Percentiles rank a stretch among this genome's conserved stretches.
Evolutionary conservation across 2,113 vertebrate species (phyloP).

Genomic region (Verasper variegatus): DNA sequence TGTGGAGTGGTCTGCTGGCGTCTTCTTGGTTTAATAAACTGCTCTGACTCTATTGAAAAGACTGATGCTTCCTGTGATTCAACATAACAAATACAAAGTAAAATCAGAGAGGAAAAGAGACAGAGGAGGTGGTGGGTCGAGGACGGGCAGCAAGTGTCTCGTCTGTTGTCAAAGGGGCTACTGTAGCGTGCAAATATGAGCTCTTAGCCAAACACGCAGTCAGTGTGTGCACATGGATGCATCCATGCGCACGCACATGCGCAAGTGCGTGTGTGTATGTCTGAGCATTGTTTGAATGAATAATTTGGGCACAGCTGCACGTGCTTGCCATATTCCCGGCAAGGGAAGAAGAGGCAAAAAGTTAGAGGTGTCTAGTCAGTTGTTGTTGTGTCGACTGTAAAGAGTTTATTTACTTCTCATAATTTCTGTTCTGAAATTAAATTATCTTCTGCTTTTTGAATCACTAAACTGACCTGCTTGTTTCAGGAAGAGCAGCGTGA

Average conservation of each 20-base stretch:
- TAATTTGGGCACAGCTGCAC: constrained; percentile 73
- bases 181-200: constrained; percentile 73
- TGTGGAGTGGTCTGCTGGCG: neutral
- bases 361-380: constrained; percentile 40
- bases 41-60: constrained; percentile 33
- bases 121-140: neutral
- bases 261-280: constrained; percentile 10
- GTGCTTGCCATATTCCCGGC: constrained; percentile 49
- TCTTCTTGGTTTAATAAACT: constrained; percentile 51
- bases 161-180: constrained; percentile 67
- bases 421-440: neutral
- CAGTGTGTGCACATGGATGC: neutral
- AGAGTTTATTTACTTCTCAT: constrained; percentile 9
- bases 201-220: constrained; percentile 39
- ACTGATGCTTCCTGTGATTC: constrained; percentile 58
- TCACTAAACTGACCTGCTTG: neutral
- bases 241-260: neutral
- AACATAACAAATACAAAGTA: constrained; percentile 49
- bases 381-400: constrained; percentile 15
- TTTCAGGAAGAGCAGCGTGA: neutral
- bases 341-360: constrained; percentile 30
- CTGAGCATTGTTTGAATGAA: constrained; percentile 47
- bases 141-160: constrained; percentile 60
- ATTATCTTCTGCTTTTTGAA: constrained; percentile 38
- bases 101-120: constrained; percentile 17